Conservation (phyloP, 2,888 invertebrate genomes). For the Pyrrhia umbra region DNA sequence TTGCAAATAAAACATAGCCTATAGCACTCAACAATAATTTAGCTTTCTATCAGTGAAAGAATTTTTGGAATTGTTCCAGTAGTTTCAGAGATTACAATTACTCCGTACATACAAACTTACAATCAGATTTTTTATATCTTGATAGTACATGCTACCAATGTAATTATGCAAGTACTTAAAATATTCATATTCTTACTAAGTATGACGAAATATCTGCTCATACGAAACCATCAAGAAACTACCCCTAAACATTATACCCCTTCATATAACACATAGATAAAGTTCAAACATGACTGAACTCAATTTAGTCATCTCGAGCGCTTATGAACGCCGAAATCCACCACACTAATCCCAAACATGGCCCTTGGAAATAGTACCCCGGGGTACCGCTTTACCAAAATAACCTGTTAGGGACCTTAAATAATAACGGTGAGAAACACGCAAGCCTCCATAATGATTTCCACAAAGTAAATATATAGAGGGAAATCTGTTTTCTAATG, state of each 20-base stretch:
- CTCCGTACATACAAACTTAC: no score
- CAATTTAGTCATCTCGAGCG: constrained; percentile 38
- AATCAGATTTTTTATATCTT: no score
- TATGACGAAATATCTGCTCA: constrained; percentile 15
- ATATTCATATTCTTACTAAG: not conserved
- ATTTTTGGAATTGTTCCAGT: no score
- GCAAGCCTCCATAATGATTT: constrained; percentile 44
- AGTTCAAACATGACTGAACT: constrained; percentile 49
- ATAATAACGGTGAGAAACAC: constrained; percentile 46
- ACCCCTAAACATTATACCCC: constrained; percentile 13
- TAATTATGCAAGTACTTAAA: no score
- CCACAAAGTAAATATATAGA: constrained; percentile 50
- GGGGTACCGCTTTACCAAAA: constrained; percentile 26
- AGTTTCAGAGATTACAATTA: no score
- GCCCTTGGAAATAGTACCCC: constrained; percentile 31
- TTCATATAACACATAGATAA: constrained; percentile 37
- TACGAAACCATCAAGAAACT: constrained; percentile 20
- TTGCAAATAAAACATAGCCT: no score
- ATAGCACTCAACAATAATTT: no score
- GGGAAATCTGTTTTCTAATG: constrained; percentile 66
- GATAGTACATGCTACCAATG: no score
- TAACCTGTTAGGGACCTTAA: constrained; percentile 35
- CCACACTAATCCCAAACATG: constrained; percentile 48
- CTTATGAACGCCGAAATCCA: constrained; percentile 35
- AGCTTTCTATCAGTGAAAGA: no score